Conservation (phyloP, 2,113 vertebrate species). For the Gymnocephalus cernua region DNA sequence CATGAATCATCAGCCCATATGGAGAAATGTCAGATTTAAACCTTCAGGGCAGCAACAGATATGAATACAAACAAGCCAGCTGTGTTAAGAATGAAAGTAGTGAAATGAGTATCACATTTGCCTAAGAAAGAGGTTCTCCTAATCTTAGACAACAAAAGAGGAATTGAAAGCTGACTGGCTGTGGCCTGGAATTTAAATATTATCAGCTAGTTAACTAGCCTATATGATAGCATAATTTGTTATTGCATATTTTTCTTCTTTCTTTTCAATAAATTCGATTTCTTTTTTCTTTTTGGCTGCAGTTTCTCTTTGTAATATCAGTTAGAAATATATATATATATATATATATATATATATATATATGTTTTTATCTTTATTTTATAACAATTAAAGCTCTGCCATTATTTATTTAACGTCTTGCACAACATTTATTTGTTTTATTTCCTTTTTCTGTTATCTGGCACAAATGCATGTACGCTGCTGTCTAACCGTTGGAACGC, state of each 20-base stretch:
- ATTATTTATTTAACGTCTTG: neutral
- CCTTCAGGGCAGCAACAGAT: neutral
- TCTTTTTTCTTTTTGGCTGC: neutral
- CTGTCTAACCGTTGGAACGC: neutral
- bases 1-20: neutral
- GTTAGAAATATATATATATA: neutral
- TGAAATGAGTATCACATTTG: constrained; percentile 44
- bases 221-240: neutral
- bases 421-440: neutral
- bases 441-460: neutral
- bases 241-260: neutral
- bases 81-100: constrained; percentile 34
- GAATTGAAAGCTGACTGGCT: constrained; percentile 61
- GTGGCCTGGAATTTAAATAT: neutral
- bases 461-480: neutral
- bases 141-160: constrained; percentile 46
- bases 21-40: neutral
- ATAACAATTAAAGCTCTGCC: neutral
- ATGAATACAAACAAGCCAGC: constrained; percentile 21
- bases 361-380: neutral
- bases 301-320: neutral
- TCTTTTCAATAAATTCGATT: neutral
- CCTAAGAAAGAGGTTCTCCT: constrained; percentile 12
- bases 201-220: constrained; percentile 3
- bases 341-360: too few species aligned